These are phyloP conservation scores for Blomia tropicalis DNA, from an alignment of 2,888 invertebrate species.

Conservation along the genomic window DNA sequence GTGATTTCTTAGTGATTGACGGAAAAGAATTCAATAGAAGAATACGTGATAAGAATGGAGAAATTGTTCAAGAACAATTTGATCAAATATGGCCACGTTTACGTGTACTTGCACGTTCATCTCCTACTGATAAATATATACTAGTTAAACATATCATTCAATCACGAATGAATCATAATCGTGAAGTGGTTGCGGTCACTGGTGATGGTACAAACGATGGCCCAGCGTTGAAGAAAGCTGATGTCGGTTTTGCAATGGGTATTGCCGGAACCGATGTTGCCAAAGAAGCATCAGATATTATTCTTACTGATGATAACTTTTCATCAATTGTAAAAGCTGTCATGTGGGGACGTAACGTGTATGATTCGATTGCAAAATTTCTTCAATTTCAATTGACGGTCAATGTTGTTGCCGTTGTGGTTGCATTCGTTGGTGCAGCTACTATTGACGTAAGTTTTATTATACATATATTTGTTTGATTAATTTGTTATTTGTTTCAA, in stretches of 20 bases:
- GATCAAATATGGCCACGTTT: constrained; percentile 95
- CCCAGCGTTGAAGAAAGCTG: too few species aligned
- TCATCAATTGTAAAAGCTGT: constrained; percentile 97
- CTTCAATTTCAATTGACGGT: constrained; percentile 97
- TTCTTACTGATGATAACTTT: constrained; percentile 97
- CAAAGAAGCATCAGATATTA: too few species aligned
- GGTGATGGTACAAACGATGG: constrained; percentile 31
- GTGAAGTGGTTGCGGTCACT: constrained; percentile 52
- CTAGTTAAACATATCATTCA: constrained; percentile 47
- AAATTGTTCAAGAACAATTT: constrained; percentile 73
- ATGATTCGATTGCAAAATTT: constrained; percentile 98
- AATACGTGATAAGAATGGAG: constrained; percentile 70
- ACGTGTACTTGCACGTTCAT: constrained; percentile 38
- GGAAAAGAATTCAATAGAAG: constrained; percentile 91
- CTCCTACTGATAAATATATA: constrained; percentile 29
- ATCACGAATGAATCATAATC: constrained; percentile 64
- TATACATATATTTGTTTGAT: too few species aligned
- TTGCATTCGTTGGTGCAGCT: constrained; percentile 95
- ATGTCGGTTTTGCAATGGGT: constrained; percentile 73
- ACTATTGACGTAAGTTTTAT: constrained; percentile 50
- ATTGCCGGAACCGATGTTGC: constrained; percentile 99
- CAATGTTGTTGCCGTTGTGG: constrained; percentile 94
- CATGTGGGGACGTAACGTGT: constrained; percentile 99
- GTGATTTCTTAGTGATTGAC: constrained; percentile 75
- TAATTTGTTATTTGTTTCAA: too few species aligned